Evolutionary conservation across 1,140 invertebrate genomes (phyloP), one percentile per base, ranked within the genome.

Genomic region (Anastrepha obliqua): DNA sequence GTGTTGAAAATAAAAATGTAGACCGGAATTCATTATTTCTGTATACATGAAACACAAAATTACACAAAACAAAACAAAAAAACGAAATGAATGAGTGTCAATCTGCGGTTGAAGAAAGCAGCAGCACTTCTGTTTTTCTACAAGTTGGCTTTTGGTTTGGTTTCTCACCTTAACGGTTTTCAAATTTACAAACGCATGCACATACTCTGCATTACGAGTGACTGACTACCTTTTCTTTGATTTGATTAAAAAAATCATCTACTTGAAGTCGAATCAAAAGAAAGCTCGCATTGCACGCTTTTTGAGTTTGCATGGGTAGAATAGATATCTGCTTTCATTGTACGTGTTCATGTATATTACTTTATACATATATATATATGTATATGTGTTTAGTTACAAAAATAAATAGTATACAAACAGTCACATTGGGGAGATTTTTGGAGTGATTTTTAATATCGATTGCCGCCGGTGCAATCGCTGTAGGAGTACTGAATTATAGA

Each of bases 1-100:
- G 67, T 74, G 67, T 44, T 74, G 67, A 44, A 74, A 74, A 44
- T 74, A n/a, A 44, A 74, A 74, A 74, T 74, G 47, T 74, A 42
- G 42, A 74, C 67, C 67, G 67, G 42, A 74, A 74, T 74, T 74
- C 44, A 74, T 74, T 44, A 74, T 44, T 47, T 15, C 67, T 74
- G 9, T 74, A 17, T n/a, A 42, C 29, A 39, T 7, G 29, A 13
- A 42, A 67, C 29, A 42, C 7, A 58, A 7, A 29, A 58, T 8
- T 58, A 58, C 55, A 13, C 8, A 62, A 15, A 62, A n/a, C 8
- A n/a, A n/a, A 74, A 74, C 47, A 15, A 47, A 44, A 74, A 47
- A 47, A 74, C 0, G n/a, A 67, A 67, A 74, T n/a, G 42, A 62
- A 62, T 62, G 60, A 62, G 60, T 11, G 60, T 62, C 60, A 62